Conservation (phyloP, 2,113 vertebrate species). For the Psilopsiagon aymara region DNA sequence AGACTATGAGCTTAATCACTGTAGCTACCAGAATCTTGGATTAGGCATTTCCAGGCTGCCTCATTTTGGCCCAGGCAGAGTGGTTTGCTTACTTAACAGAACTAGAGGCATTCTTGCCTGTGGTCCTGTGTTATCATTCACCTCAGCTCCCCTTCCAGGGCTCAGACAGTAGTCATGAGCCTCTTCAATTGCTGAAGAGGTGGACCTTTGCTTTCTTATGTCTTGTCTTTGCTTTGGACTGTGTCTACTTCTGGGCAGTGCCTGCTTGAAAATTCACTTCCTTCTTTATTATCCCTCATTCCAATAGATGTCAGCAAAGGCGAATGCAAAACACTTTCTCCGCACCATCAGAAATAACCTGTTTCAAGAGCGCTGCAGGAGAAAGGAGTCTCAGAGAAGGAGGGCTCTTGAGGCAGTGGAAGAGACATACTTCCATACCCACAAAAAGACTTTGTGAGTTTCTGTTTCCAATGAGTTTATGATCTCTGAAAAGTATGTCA, state of each 20-base stretch:
- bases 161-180: neutral
- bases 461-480: neutral
- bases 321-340: slow-evolving; percentile 75
- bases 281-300: neutral
- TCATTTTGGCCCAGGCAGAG: neutral
- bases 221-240: neutral
- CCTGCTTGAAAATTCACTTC: neutral
- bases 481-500: neutral
- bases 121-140: neutral
- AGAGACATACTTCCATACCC: neutral
- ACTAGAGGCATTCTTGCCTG: neutral
- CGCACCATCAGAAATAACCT: slow-evolving; percentile 70
- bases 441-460: slow-evolving; percentile 23
- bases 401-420: neutral
- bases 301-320: slow-evolving; percentile 81
- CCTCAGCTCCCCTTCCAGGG: neutral
- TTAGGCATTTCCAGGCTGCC: neutral
- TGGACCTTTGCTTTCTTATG: neutral
- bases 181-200: neutral
- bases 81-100: neutral
- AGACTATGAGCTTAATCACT: neutral
- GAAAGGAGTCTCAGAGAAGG: slow-evolving; percentile 62
- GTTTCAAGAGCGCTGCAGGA: slow-evolving; percentile 52
- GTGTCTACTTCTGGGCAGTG: neutral
- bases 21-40: neutral